Conservation (phyloP, 2,888 invertebrate genomes). For the Globia sparganii region DNA sequence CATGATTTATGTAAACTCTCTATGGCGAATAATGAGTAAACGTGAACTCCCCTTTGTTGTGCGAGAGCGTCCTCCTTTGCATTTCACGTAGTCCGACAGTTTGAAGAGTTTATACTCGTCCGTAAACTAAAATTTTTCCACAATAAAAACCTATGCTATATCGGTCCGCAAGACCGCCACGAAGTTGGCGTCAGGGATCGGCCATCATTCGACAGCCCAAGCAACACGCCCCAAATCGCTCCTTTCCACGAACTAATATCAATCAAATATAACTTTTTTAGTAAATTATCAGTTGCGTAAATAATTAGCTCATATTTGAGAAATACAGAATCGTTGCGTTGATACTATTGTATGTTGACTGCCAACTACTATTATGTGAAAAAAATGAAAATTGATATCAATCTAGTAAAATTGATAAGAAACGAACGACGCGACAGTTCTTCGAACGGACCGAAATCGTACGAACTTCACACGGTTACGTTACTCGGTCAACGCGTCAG, state of each 20-base stretch:
- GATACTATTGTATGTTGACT: background rate
- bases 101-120: conserved; percentile 78
- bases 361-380: background rate
- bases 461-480: conserved; percentile 51
- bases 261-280: background rate
- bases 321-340: background rate
- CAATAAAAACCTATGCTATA: conserved; percentile 76
- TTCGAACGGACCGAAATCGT: conserved; percentile 15
- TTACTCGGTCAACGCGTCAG: conserved; percentile 5
- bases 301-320: background rate
- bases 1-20: conserved; percentile 66
- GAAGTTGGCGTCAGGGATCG: conserved; percentile 83
- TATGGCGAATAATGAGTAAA: conserved; percentile 69
- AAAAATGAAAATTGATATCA: background rate
- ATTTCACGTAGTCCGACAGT: conserved; percentile 86
- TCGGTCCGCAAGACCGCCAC: conserved; percentile 81
- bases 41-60: conserved; percentile 87
- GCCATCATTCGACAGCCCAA: conserved; percentile 80
- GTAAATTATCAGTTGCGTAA: background rate
- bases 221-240: conserved; percentile 80
- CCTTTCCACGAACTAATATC: conserved; percentile 55
- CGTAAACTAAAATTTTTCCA: conserved; percentile 74
- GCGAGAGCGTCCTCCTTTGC: conserved; percentile 89
- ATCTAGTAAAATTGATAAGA: background rate
- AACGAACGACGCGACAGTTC: background rate